Base-by-base conservation (phyloP, 2,113 vertebrate genomes). In the Tautogolabrus adspersus region DNA sequence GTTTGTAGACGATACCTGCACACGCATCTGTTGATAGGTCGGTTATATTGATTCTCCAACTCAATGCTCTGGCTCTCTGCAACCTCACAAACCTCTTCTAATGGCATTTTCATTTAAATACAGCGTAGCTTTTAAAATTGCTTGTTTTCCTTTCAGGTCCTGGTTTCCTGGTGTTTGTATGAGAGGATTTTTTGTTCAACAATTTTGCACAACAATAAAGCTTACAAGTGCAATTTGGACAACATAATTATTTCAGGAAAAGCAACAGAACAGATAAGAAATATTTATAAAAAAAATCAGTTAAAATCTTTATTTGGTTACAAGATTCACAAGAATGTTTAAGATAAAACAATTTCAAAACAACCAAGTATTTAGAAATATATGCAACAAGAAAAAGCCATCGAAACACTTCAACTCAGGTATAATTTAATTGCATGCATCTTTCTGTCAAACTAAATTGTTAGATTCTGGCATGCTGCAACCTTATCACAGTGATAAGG, bases 401-500 rank as follows among this genome's bases (percentile, higher is more conserved):
- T 22, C 5, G 26, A 42, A 77, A 74, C 12, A 49, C 6, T 51
- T 6, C 18, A 9, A n/a, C 6, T 19, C 19, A 19, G 19, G 4
- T 19, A 2, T 52, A 8, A 52, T 52, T n/a, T 52, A 1, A 10
- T 52, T 52, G 8, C 19, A 52, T 52, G 12, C 34, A 16, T 64
- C 37, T 60, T 22, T 19, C 30, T 71, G 40, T 83, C 65, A 78
- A 18, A 49, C 11, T 52, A 61, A 64, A 67, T 34, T 74, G 6
- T 77, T 23, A 46, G 3, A 60, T 10, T 42, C 26, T 75, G 61
- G 66, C 72, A 55, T 69, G n/a, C 55, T 71, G 61, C 56, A 79
- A 85, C 87, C 84, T 88, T 75, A 75, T 59, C 75, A 58, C 68
- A 56, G 37, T 87, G 83, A 83, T 84, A 91, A 91, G 87, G 90